Conservation (phyloP, 1,140 invertebrate species). For the Lasaia peninsularis region DNA sequence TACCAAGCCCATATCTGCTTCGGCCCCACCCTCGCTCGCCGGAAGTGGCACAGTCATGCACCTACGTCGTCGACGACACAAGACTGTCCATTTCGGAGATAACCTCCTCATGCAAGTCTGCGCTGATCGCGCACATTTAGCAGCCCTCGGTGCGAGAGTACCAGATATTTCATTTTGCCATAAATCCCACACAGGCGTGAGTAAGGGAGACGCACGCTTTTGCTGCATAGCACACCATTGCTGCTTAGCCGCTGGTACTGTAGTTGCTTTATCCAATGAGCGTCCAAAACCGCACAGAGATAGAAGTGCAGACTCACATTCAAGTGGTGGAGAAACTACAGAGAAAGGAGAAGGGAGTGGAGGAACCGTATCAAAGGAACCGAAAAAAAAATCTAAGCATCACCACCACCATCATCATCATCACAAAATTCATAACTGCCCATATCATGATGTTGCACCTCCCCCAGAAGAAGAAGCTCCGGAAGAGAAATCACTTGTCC, state of each 20-base stretch:
- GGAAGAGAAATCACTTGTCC: conserved; percentile 54
- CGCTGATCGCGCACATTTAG: conserved; percentile 77
- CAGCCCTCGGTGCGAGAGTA: conserved; percentile 66
- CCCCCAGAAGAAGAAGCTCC: conserved; percentile 55
- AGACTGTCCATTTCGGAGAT: conserved; percentile 87
- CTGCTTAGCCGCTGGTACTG: conserved; percentile 63
- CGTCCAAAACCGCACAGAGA: conserved; percentile 52
- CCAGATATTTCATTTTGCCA: conserved; percentile 74
- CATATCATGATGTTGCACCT: conserved; percentile 60
- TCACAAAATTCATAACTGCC: conserved; percentile 66
- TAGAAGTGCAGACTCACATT: conserved; percentile 63
- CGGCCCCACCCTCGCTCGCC: conserved; percentile 64
- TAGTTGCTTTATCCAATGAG: conserved; percentile 54
- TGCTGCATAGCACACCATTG: conserved; percentile 74
- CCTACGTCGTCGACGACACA: conserved; percentile 81
- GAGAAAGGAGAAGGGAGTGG: conserved; percentile 59
- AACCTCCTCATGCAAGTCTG: conserved; percentile 83
- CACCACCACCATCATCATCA: conserved; percentile 68
- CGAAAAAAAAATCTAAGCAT: conserved; percentile 49
- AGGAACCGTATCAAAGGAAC: conserved; percentile 36
- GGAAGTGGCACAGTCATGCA: conserved; percentile 76
- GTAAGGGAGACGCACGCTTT: conserved; percentile 63
- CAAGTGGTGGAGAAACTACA: conserved; percentile 64
- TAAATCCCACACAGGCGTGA: conserved; percentile 62
- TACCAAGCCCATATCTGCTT: conserved; percentile 58